Percentiles rank a stretch among this genome's conserved stretches.
Conservation (phyloP, 2,113 vertebrate species). For the Ageneiosus marmoratus region DNA sequence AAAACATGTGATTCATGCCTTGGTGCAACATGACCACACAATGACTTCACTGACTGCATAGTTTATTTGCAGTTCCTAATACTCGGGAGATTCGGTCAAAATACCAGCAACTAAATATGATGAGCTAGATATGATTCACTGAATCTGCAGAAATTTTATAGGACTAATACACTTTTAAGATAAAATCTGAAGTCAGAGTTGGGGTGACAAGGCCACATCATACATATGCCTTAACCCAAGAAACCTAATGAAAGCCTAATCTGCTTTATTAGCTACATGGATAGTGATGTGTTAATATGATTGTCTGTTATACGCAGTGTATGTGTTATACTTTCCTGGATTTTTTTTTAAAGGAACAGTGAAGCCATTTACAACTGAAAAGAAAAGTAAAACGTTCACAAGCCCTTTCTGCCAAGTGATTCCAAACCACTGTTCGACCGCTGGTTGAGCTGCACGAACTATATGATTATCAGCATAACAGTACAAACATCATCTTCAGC, state of each 20-base stretch:
- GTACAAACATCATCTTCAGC: neutral
- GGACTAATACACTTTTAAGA: neutral
- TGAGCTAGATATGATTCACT: neutral
- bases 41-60: conserved; percentile 3
- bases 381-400: neutral
- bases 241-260: neutral
- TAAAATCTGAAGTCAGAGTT: neutral
- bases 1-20: neutral
- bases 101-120: neutral
- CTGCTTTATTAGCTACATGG: neutral
- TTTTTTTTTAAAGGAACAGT: neutral
- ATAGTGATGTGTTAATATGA: neutral
- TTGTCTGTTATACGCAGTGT: neutral
- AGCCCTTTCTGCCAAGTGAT: neutral
- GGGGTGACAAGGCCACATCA: neutral
- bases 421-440: neutral
- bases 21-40: neutral
- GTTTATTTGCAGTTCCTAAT: conserved; percentile 9
- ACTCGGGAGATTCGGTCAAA: neutral
- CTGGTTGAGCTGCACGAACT: neutral
- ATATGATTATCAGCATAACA: neutral
- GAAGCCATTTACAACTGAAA: too few species aligned
- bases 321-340: neutral
- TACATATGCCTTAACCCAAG: neutral
- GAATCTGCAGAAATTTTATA: neutral